Evolutionary conservation across 1,140 invertebrate species (phyloP), one percentile per base, ranked within the genome.

Genomic region (Bombus soroeensis): DNA sequence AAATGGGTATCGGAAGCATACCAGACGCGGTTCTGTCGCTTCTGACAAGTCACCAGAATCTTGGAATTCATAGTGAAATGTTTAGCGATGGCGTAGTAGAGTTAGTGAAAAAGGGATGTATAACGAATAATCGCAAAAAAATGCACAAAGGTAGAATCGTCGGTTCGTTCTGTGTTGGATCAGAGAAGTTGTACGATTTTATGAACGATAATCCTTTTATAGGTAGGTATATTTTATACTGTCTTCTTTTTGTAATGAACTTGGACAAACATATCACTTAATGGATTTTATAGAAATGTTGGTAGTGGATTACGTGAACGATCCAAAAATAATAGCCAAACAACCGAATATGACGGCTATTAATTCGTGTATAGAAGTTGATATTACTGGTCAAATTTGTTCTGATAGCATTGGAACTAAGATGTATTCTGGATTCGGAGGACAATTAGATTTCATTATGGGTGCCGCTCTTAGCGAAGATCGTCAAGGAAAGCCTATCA

Each of bases 41-140:
- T 0, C 94, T 99, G 25, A 97, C 96, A 68, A 96, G 97, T 89
- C 98, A 99, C 95, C 98, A 98, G 92, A 98, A 99, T 95, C 96
- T 99, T 2, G 98, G 99, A 2, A 97, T 99, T 74, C 98, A 99
- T 93, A 98, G 98, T 9, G 99, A 99, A 95, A 99, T 99, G 98
- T 99, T 99, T 95, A 97, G 97, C 88, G 98, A 98, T 87, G 98
- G 98, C 1, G 97, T 99, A 15, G 97, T 99, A 2, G 98, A 98
- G 88, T 96, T 99, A n/a, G 97, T 99, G 2, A 96, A 97, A 73
- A 96, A 96, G n/a, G 98, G 98, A 6, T 98, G 97, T 89, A 96
- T 99, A 80, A 99, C 98, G 12, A 99, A 99, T 93, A 97, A 97
- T 88, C 96, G 97, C 90, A 99, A 99, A 93, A 96, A 93, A 1